Evolutionary conservation across 2,888 invertebrate genomes (phyloP).

Genomic region (Xanthostigma xanthostigma): DNA sequence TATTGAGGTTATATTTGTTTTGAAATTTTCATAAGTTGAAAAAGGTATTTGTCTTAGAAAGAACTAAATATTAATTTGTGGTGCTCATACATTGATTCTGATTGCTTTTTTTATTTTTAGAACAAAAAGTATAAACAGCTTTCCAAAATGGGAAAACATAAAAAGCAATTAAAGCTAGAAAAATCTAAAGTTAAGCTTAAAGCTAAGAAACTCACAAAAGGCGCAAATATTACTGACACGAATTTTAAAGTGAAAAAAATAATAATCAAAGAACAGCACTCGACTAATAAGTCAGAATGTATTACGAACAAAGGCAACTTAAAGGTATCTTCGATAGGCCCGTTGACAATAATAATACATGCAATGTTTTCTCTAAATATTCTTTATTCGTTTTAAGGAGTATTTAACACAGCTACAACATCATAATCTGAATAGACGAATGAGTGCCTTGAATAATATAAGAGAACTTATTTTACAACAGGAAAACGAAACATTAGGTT

Average conservation of each 20-base stretch:
- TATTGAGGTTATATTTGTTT: no score
- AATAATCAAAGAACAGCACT: conserved; percentile 62
- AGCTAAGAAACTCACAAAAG: conserved; percentile 68
- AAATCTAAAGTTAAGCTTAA: conserved; percentile 84
- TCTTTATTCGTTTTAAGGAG: conserved; percentile 32
- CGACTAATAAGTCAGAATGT: conserved; percentile 52
- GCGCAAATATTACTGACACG: conserved; percentile 77
- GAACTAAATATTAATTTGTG: no score
- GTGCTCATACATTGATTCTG: no score
- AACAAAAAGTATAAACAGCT: conserved; percentile 21
- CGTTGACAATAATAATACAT: no score
- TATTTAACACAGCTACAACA: conserved; percentile 55
- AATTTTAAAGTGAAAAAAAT: conserved; percentile 83
- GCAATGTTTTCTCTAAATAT: no score
- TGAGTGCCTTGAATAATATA: conserved; percentile 46
- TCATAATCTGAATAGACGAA: conserved; percentile 53
- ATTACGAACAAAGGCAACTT: no score
- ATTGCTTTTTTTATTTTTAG: no score
- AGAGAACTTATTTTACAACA: conserved; percentile 37
- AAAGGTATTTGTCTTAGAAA: no score
- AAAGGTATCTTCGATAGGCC: no score
- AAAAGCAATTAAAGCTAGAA: conserved; percentile 66
- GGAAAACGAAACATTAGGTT: conserved; percentile 31
- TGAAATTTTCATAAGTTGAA: no score
- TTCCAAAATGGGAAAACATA: conserved; percentile 37